Conservation (phyloP, 2,888 invertebrate species). For the Coelinius sp. region DNA sequence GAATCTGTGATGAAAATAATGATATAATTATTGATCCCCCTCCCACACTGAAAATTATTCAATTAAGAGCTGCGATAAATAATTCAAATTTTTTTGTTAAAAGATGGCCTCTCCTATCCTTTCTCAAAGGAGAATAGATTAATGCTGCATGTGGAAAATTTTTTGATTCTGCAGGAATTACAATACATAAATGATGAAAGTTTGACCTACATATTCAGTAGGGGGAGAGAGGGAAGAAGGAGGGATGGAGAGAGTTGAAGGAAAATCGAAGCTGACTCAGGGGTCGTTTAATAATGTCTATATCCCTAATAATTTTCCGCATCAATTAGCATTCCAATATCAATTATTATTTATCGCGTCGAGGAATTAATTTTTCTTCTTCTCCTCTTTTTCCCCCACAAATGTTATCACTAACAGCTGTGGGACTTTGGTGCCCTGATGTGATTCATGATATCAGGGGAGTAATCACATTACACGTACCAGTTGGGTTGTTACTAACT, state of each 20-base stretch:
- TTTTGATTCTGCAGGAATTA: neutral
- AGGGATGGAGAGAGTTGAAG: too few relatives aligned
- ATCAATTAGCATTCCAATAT: neutral
- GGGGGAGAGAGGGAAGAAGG: too few relatives aligned
- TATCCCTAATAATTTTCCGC: constrained; percentile 19
- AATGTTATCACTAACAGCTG: neutral
- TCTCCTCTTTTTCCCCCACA: too few relatives aligned
- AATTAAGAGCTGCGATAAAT: too few relatives aligned
- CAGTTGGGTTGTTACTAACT: constrained; percentile 22
- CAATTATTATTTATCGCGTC: constrained; percentile 1
- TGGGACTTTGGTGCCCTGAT: neutral
- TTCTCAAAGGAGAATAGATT: neutral
- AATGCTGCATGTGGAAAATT: constrained; percentile 3
- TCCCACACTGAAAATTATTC: too few relatives aligned
- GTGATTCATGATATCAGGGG: neutral
- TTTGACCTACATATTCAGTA: constrained; percentile 25
- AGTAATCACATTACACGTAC: constrained; percentile 8
- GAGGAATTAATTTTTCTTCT: neutral
- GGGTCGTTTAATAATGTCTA: constrained; percentile 32
- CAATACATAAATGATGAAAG: constrained; percentile 24
- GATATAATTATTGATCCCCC: too few relatives aligned
- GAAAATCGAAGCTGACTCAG: constrained; percentile 35
- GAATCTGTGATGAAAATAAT: neutral
- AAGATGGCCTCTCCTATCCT: too few relatives aligned
- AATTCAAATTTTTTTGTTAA: too few relatives aligned